Base-by-base conservation (phyloP, 2,888 invertebrate genomes). In the Cordilura impudica region DNA sequence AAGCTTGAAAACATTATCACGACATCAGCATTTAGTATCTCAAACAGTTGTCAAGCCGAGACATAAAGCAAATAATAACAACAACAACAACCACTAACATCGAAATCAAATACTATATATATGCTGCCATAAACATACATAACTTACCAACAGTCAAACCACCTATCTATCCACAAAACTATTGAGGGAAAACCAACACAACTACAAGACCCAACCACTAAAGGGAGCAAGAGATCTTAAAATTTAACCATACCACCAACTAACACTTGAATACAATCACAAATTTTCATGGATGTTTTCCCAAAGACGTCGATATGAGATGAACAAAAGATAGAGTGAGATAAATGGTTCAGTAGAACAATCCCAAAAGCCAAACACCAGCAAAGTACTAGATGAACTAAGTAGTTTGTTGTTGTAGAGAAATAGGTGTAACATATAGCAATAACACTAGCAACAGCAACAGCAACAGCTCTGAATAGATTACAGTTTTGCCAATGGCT, bases 11-110 rank as follows among this genome's bases (percentile, higher is more conserved):
- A 69, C 29, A 58, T 45, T 65, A 26, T 66, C 61, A 70, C 63
- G 35, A 35, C 47, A 70, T 74, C 70, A 69, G 67, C 72, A 78
- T 49, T 72, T 60, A 69, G 56, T 51, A 58, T 63, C 7, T 29
- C 29, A 69, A 60, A 61, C 56, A 72, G 56, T 31, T 61, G 45
- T 56, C 29, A 47, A 61, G 19, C 45, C 39, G 45, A 14, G 49
- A 61, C 31, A 65, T 21, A 63, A 71, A 4, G 54, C 12, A 16
- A 58, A 43, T 8, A 63, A n/a, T 61, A 75, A 31, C 16, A 51
- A 29, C 45, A 7, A 29, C 21, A 45, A 58, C 58, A 58, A 51
- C n/a, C 21, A 51, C 51, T 29, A n/a, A 65, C 51, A 70, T 53
- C 39, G 14, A 23, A 58, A 58, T 70, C 35, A 39, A n/a, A n/a